Conservation (phyloP, 2,888 invertebrate genomes). For the Pristionchus arcanus region DNA sequence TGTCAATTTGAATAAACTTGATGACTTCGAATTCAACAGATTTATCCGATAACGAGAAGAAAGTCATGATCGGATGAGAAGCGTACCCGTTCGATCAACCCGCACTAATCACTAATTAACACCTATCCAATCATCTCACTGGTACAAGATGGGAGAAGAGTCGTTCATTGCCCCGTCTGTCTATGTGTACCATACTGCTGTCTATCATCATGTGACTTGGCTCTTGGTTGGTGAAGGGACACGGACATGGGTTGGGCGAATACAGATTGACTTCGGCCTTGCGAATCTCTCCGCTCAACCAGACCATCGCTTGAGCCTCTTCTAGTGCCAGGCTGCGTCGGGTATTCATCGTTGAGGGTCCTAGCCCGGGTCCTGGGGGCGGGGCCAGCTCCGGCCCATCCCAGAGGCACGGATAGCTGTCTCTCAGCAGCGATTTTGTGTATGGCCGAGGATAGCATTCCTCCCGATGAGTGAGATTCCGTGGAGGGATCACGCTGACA, state of each 20-base stretch:
- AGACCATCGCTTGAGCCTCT: background rate
- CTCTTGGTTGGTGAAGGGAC: background rate
- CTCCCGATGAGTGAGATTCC: background rate
- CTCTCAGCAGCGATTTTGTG: background rate
- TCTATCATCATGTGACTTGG: background rate
- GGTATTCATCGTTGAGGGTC: background rate
- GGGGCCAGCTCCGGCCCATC: background rate
- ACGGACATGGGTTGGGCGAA: slow-evolving; percentile 6
- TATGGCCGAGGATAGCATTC: slow-evolving; percentile 19
- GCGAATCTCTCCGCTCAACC: background rate
- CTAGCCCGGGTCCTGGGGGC: background rate
- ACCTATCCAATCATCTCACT: background rate
- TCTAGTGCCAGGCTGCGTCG: background rate
- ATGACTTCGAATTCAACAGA: background rate
- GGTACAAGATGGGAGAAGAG: too few species aligned
- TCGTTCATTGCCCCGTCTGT: background rate
- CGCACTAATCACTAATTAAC: background rate
- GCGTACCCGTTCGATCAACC: background rate
- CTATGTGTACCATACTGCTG: background rate
- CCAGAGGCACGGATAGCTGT: background rate
- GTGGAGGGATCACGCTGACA: slow-evolving; percentile 32
- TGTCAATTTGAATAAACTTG: too few species aligned
- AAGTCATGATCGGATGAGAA: background rate
- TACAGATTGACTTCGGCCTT: background rate
- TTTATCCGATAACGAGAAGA: slow-evolving; percentile 20